phyloP scores from a whole-genome alignment of 2,113 vertebrate genomes.

The Myrmophylax atrothorax region DNA sequence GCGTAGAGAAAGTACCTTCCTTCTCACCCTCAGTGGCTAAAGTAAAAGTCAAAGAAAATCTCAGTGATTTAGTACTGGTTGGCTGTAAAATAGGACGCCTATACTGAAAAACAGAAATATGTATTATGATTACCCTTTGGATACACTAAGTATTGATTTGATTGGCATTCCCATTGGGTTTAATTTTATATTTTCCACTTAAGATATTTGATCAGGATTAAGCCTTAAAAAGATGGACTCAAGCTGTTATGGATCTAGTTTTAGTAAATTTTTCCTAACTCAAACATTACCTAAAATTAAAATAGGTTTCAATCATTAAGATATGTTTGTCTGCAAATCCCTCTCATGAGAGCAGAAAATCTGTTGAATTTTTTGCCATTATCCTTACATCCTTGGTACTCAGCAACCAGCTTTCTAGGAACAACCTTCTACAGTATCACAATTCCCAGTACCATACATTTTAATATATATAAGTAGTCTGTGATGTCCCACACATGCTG shows the following conservation, averaged over 20 bases:
- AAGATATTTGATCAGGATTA: neutral
- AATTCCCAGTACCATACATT: neutral
- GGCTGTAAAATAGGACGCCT: neutral
- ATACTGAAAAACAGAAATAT: neutral
- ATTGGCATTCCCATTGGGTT: neutral
- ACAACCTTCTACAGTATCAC: neutral
- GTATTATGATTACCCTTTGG: neutral
- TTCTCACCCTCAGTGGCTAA: neutral
- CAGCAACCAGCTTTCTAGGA: neutral
- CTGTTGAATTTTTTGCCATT: fast-evolving
- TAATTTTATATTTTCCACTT: neutral
- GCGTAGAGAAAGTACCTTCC: neutral
- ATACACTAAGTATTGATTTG: neutral
- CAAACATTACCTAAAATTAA: neutral
- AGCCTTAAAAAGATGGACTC: neutral
- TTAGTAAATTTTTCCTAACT: neutral
- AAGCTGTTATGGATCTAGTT: neutral
- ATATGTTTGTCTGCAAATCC: neutral
- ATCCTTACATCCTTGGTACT: neutral
- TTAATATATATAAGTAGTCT: neutral
- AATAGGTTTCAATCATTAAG: neutral
- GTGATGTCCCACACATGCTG: neutral
- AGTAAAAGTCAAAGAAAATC: neutral
- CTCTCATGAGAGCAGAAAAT: neutral
- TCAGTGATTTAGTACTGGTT: neutral